phyloP scores from a whole-genome alignment of 2,113 vertebrate genomes.

The Campylomormyrus tamandua region DNA sequence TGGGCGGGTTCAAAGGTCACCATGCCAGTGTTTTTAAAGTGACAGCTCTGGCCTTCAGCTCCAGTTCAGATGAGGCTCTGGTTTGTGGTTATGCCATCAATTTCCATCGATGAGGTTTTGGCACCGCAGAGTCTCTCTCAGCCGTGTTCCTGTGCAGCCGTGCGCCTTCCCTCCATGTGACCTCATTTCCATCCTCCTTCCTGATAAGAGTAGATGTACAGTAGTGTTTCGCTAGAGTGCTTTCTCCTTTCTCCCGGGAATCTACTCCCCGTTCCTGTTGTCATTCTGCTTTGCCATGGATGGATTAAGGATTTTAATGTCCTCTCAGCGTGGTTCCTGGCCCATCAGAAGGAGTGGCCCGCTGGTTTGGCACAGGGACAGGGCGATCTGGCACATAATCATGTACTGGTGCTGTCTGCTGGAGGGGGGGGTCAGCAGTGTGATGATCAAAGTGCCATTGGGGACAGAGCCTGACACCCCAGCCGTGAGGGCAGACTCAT shows the following conservation, averaged over 20 bases:
- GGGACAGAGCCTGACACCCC: not conserved
- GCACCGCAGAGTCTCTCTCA: not conserved
- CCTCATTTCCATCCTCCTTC: not conserved
- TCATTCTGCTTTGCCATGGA: not conserved
- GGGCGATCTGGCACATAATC: not conserved
- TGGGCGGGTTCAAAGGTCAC: not conserved
- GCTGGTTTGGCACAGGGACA: not conserved
- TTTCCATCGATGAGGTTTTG: not conserved
- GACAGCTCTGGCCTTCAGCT: not conserved
- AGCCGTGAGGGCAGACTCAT: not conserved
- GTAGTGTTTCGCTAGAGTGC: not conserved
- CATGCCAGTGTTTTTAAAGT: not conserved
- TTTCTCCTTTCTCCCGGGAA: not conserved
- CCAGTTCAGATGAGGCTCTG: not conserved
- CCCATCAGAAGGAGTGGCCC: not conserved
- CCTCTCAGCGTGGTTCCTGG: not conserved
- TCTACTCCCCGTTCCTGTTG: not conserved
- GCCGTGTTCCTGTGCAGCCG: not conserved
- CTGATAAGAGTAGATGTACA: not conserved
- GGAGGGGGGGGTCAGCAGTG: not conserved
- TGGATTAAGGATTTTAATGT: not conserved
- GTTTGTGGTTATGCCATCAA: not conserved
- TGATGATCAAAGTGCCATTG: not conserved
- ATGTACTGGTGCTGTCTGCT: not conserved
- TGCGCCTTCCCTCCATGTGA: not conserved